Evolutionary conservation across 2,888 invertebrate species (phyloP).

Genomic region (Thecophora atra): DNA sequence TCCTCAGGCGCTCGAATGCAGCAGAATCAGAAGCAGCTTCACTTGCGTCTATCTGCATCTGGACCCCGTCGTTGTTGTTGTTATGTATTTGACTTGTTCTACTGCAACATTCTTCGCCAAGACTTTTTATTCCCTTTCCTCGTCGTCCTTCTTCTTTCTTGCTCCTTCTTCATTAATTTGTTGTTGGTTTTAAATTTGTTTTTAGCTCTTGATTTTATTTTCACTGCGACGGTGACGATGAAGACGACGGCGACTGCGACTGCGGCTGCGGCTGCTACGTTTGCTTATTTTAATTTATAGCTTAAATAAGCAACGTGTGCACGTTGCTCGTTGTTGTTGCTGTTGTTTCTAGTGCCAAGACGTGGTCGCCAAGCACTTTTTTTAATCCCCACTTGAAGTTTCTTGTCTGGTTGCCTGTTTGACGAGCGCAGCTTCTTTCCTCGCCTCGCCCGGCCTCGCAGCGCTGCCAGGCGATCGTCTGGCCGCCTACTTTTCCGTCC

Average conservation of each 20-base stretch:
- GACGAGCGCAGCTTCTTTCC: background rate
- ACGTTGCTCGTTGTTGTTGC: conserved; percentile 27
- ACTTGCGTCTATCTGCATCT: background rate
- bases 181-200: conserved; percentile 8
- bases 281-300: conserved; percentile 31
- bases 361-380: background rate
- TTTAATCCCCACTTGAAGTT: background rate
- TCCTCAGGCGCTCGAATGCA: background rate
- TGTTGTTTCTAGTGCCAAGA: conserved; percentile 30
- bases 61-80: background rate
- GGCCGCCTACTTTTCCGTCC: background rate
- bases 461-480: background rate
- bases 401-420: background rate
- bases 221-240: too few relatives aligned
- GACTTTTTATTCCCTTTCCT: background rate
- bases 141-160: conserved; percentile 1
- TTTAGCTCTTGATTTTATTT: background rate
- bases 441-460: background rate
- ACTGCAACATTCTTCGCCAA: background rate
- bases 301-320: conserved; percentile 11
- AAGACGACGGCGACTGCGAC: too few relatives aligned
- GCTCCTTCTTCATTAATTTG: background rate
- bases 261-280: background rate
- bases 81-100: conserved; percentile 16
- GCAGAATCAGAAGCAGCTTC: background rate